phyloP scores from a whole-genome alignment of 2,888 invertebrate genomes.

The Adelphocoris suturalis region DNA sequence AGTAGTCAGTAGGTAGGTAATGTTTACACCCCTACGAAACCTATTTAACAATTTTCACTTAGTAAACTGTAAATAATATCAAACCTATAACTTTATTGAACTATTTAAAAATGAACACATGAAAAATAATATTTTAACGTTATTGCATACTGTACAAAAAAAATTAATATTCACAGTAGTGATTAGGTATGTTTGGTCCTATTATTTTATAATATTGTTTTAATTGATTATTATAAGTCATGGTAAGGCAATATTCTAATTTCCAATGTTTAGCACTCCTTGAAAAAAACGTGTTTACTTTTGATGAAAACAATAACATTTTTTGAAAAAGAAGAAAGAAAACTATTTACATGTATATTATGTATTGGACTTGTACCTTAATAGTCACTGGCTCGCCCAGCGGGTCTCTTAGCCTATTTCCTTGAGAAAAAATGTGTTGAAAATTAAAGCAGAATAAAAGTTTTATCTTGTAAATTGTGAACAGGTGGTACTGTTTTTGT shows the following conservation, averaged over 20 bases:
- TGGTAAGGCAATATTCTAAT: slow-evolving; percentile 75
- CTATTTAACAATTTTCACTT: not conserved
- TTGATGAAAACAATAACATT: slow-evolving; percentile 36
- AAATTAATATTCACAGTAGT: not conserved
- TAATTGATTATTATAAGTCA: slow-evolving; percentile 59
- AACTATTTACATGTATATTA: slow-evolving; percentile 14
- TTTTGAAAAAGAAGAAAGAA: not conserved
- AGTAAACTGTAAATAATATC: slow-evolving; percentile 10
- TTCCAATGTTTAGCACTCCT: slow-evolving; percentile 66
- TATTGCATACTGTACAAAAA: slow-evolving; percentile 60
- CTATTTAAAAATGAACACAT: slow-evolving; percentile 35
- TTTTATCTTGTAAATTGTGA: not conserved
- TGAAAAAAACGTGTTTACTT: slow-evolving; percentile 26
- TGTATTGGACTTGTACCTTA: not conserved
- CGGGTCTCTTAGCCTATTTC: not conserved
- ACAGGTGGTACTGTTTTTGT: not conserved
- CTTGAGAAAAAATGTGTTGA: not conserved
- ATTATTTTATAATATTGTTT: slow-evolving; percentile 18
- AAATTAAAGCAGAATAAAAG: slow-evolving; percentile 29
- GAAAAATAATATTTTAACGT: slow-evolving; percentile 45
- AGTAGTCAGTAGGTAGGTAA: not conserved
- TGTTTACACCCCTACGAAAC: slow-evolving; percentile 10
- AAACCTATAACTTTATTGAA: not conserved
- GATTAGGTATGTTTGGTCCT: slow-evolving; percentile 38
- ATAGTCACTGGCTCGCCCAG: slow-evolving; percentile 1